Percentiles rank a stretch among this genome's conserved stretches.
Conservation (phyloP, 2,797 vertebrate genomes). For the Anableps anableps region DNA sequence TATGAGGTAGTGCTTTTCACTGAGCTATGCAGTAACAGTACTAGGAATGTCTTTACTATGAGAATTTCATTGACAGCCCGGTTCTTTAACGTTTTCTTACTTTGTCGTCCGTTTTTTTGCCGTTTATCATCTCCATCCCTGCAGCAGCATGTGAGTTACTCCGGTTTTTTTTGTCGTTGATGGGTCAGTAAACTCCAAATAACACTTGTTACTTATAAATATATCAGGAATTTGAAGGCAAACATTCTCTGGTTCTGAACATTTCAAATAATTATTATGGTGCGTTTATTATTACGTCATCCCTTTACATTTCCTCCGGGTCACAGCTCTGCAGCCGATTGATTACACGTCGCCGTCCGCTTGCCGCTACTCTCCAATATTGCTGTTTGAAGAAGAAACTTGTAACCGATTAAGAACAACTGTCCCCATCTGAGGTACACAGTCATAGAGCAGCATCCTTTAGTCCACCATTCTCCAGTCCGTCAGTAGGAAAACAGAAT, state of each 20-base stretch:
- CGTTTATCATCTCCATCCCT: constrained; percentile 12
- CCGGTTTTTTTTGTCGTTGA: neutral
- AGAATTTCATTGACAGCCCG: constrained; percentile 36
- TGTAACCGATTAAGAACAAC: constrained; percentile 64
- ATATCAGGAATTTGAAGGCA: neutral
- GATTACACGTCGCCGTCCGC: constrained; percentile 11
- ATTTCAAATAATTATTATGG: neutral
- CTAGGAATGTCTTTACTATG: constrained; percentile 62
- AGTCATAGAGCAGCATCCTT: constrained; percentile 82
- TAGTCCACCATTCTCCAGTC: constrained; percentile 72
- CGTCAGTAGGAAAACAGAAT: constrained; percentile 75
- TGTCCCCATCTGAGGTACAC: constrained; percentile 79
- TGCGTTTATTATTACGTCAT: neutral
- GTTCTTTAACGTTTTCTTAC: constrained; percentile 24
- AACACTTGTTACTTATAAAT: neutral
- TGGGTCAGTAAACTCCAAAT: neutral
- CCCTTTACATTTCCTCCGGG: neutral
- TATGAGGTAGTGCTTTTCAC: constrained; percentile 59
- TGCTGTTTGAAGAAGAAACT: constrained; percentile 76
- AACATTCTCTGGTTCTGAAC: neutral
- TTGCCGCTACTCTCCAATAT: constrained; percentile 65
- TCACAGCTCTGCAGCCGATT: neutral
- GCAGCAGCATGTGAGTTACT: constrained; percentile 25
- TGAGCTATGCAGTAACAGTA: constrained; percentile 68
- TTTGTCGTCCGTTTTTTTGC: constrained; percentile 1